phyloP scores from a whole-genome alignment of 2,888 invertebrate genomes.

The Zaprionus lineosus region DNA sequence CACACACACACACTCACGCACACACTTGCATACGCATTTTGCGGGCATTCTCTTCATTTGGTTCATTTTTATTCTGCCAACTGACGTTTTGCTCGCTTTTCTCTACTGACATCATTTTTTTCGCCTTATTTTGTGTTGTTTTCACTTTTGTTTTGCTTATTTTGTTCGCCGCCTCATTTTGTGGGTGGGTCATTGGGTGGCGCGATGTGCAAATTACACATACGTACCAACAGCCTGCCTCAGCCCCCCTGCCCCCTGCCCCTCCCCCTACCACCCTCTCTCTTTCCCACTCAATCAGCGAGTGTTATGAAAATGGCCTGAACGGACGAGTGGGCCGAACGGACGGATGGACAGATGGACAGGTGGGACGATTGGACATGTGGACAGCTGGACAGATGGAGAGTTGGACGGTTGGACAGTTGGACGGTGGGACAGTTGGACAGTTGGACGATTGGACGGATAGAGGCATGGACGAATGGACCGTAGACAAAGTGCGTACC shows the following conservation, averaged over 20 bases:
- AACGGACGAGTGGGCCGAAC: background rate
- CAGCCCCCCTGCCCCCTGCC: background rate
- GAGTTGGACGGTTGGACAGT: conserved; percentile 26
- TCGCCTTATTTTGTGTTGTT: conserved; percentile 60
- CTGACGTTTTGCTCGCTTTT: conserved; percentile 71
- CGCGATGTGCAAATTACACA: conserved; percentile 53
- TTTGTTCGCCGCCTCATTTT: conserved; percentile 45
- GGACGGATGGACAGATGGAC: background rate
- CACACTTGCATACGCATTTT: background rate
- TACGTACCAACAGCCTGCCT: no score
- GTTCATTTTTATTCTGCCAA: conserved; percentile 56
- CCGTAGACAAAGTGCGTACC: conserved; percentile 49
- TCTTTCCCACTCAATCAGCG: background rate
- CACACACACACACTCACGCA: conserved; percentile 39
- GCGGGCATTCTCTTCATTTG: conserved; percentile 40
- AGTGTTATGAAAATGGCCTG: conserved; percentile 49
- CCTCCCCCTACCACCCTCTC: background rate
- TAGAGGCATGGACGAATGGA: conserved; percentile 26
- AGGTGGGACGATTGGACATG: background rate
- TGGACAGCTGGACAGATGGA: background rate
- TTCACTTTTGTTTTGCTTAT: conserved; percentile 76
- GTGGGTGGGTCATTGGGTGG: conserved; percentile 16
- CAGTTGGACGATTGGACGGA: background rate
- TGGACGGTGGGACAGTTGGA: conserved; percentile 1
- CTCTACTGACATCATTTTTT: conserved; percentile 77